Evolutionary conservation across 2,888 invertebrate species (phyloP).

Genomic region (Pristionchus entomophagus): DNA sequence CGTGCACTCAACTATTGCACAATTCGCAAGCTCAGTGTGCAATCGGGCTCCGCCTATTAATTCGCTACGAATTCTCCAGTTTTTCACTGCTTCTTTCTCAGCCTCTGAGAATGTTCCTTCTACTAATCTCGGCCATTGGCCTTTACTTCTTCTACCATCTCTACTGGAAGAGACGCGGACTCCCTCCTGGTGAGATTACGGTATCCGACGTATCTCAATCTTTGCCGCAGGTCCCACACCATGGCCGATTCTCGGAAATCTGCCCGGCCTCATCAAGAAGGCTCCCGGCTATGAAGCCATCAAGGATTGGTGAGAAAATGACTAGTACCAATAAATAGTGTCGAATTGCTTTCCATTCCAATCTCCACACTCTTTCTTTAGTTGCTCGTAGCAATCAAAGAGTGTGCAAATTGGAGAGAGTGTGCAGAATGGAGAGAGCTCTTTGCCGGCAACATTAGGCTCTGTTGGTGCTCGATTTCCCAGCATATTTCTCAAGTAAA

Average conservation of each 20-base stretch:
- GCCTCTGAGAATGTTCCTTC: not conserved
- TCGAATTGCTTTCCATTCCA: no score
- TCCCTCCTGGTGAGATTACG: not conserved
- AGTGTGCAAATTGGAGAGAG: no score
- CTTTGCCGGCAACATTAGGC: no score
- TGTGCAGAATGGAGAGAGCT: no score
- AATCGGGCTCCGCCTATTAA: not conserved
- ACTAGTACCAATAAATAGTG: no score
- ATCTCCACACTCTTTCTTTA: no score
- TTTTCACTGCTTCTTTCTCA: not conserved
- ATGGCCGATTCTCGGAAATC: slow-evolving; percentile 39
- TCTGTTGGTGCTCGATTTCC: no score
- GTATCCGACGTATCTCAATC: not conserved
- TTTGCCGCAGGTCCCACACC: slow-evolving; percentile 31
- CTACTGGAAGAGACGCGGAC: slow-evolving; percentile 44
- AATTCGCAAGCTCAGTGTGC: not conserved
- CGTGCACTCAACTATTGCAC: not conserved
- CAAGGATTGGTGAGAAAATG: slow-evolving; percentile 3
- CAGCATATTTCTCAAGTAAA: no score
- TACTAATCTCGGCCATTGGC: slow-evolving; percentile 9
- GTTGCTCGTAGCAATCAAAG: no score
- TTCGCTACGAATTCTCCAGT: not conserved
- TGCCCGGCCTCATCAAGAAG: slow-evolving; percentile 33
- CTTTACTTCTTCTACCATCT: slow-evolving; percentile 40
- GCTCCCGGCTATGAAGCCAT: slow-evolving; percentile 33